Evolutionary conservation across 2,888 invertebrate species (phyloP), one percentile per base, ranked within the genome.

Genomic region (Pammene aurita): DNA sequence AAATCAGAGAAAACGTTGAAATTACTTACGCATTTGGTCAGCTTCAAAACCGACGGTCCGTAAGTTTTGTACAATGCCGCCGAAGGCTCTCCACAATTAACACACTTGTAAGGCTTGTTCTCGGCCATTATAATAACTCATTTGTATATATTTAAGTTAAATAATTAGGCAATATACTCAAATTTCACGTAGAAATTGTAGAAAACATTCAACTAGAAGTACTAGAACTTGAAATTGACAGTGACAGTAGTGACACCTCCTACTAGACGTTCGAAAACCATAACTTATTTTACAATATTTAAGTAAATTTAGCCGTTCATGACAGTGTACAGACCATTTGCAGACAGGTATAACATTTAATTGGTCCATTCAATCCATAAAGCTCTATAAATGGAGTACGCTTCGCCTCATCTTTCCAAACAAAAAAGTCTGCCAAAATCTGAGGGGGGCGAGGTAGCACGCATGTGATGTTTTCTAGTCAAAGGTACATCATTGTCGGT

Each of bases 1-100:
- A 41, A 7, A 50, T n/a, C n/a, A 48, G 18, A 35, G 52, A 35
- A 58, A 44, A 56, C n/a, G 34, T 14, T 50, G 48, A 7, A 11
- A 10, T 38, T 46, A 93, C 95, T 92, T 94, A 96, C 96, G 88
- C 96, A 96, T 88, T 95, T 94, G 1, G 94, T 94, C 57, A 96
- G 89, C 87, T 96, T 96, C 18, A 96, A 85, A 52, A 96, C 95
- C 7, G 95, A 94, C 7, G 95, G 94, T 73, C 95, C 96, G 74
- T 96, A 96, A 71, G 94, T 94, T 75, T 94, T 95, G 77, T 93
- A 96, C 0, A 96, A 88, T 72, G 95, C 95, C 16, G 91, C 88
- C 0, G 94, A 93, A 56, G 90, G 82, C 73, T 91, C 84, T 0
- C 96, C 96, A 82, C 96, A 96, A 78, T 96, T 95, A 10, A 96